phyloP scores from a whole-genome alignment of 2,113 vertebrate genomes.

The Phycodurus eques region DNA sequence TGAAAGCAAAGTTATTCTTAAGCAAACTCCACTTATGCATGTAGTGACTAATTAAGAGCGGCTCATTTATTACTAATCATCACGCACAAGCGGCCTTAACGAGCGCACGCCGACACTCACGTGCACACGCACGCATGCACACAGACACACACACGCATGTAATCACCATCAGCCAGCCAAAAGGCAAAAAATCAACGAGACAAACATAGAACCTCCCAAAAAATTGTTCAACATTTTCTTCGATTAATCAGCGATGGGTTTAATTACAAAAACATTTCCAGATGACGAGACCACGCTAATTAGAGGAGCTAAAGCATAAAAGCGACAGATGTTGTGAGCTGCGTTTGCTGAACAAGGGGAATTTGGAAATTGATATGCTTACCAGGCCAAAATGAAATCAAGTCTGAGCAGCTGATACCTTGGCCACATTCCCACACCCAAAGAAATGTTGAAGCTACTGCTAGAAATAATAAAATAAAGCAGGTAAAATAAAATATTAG shows the following conservation, averaged over 20 bases:
- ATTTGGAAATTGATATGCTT: conserved; percentile 43
- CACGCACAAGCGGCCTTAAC: background rate
- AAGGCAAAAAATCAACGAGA: background rate
- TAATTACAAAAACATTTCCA: background rate
- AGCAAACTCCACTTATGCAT: conserved; percentile 14
- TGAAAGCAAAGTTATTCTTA: conserved; percentile 10
- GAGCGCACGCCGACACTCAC: background rate
- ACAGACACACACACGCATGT: background rate
- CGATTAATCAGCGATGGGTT: background rate
- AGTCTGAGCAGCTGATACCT: conserved; percentile 23
- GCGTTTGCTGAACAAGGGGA: conserved; percentile 43
- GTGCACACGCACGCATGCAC: background rate
- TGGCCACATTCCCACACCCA: background rate
- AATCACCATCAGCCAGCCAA: background rate
- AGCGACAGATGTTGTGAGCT: background rate
- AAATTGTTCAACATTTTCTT: background rate
- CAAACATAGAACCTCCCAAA: background rate
- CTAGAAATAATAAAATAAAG: background rate
- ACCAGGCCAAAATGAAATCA: conserved; percentile 26
- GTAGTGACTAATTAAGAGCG: conserved; percentile 22
- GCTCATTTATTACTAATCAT: background rate
- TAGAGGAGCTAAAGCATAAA: background rate
- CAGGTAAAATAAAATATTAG: no score
- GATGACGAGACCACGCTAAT: background rate
- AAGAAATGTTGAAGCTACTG: background rate